Percentiles rank a stretch among this genome's conserved stretches.
These are phyloP conservation scores for Cardiocondyla obscurior DNA, from an alignment of 1,140 invertebrate species.

Conservation along the genomic window DNA sequence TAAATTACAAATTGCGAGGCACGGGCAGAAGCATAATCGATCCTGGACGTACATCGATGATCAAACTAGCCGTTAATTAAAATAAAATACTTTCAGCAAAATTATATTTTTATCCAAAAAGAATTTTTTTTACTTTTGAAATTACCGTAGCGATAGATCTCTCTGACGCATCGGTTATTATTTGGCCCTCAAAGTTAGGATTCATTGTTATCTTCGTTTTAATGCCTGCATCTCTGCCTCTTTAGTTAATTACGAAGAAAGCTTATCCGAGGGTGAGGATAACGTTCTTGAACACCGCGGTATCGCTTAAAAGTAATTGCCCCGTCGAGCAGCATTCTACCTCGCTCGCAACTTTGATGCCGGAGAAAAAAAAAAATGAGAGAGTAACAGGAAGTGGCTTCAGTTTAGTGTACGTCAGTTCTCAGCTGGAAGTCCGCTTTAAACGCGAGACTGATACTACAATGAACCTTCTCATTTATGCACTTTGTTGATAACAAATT, in stretches of 20 bases:
- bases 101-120: neutral
- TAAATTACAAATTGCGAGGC: slow-evolving; percentile 53
- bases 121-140: neutral
- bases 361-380: slow-evolving; percentile 42
- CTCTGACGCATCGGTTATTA: slow-evolving; percentile 12
- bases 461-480: slow-evolving; percentile 5
- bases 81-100: neutral
- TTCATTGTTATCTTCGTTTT: slow-evolving; percentile 72
- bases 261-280: slow-evolving; percentile 65
- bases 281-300: slow-evolving; percentile 64
- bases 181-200: slow-evolving; percentile 65
- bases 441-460: slow-evolving; percentile 36
- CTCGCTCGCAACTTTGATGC: slow-evolving; percentile 46
- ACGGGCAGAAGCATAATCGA: slow-evolving; percentile 44
- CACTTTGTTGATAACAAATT: slow-evolving; percentile 43
- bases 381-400: slow-evolving; percentile 25
- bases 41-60: slow-evolving; percentile 29
- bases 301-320: slow-evolving; percentile 70
- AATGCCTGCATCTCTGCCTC: slow-evolving; percentile 61
- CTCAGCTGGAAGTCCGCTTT: slow-evolving; percentile 28
- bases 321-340: slow-evolving; percentile 39
- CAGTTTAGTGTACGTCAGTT: slow-evolving; percentile 44
- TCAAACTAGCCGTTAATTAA: neutral
- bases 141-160: neutral
- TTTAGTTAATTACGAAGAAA: slow-evolving; percentile 76